These are phyloP conservation scores for Pteronotus mesoamericanus DNA, from an alignment of 2,797 vertebrate genomes.

Conservation along the genomic window DNA sequence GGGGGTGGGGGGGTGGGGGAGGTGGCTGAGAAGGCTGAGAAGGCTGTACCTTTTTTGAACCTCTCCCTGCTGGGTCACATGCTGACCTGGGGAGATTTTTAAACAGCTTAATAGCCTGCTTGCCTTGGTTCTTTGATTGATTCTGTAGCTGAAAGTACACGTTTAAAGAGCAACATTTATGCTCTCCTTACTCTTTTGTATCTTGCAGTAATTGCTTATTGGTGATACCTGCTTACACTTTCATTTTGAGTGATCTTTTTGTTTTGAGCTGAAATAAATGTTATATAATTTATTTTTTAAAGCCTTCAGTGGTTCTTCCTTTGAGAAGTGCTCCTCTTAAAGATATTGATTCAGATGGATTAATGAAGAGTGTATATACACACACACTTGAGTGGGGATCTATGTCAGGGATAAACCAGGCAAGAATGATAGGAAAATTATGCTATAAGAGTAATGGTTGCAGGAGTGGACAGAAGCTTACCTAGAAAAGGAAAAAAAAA, in stretches of 20 bases:
- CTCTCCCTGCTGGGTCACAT: constrained; percentile 82
- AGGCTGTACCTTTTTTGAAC: constrained; percentile 80
- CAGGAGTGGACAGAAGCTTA: neutral
- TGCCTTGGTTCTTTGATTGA: constrained; percentile 74
- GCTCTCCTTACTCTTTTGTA: constrained; percentile 24
- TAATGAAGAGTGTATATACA: neutral
- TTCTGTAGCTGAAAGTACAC: constrained; percentile 59
- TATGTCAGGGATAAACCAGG: neutral
- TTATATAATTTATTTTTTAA: neutral
- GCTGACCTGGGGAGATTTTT: constrained; percentile 79
- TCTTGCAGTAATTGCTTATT: constrained; percentile 4
- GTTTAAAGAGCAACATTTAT: constrained; percentile 37
- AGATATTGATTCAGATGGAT: neutral
- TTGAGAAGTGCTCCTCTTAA: constrained; percentile 5
- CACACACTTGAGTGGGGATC: too few species aligned
- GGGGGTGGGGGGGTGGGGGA: constrained; percentile 41
- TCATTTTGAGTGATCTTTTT: neutral
- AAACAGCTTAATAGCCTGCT: constrained; percentile 75
- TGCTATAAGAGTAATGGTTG: neutral
- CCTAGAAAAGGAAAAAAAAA: neutral
- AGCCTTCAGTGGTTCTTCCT: neutral
- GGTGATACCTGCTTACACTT: constrained; percentile 23
- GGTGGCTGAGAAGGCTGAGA: too few species aligned
- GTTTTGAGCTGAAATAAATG: constrained; percentile 14
- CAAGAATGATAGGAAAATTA: neutral